Evolutionary conservation across 2,797 vertebrate genomes (phyloP).

Genomic region (Pampus argenteus): DNA sequence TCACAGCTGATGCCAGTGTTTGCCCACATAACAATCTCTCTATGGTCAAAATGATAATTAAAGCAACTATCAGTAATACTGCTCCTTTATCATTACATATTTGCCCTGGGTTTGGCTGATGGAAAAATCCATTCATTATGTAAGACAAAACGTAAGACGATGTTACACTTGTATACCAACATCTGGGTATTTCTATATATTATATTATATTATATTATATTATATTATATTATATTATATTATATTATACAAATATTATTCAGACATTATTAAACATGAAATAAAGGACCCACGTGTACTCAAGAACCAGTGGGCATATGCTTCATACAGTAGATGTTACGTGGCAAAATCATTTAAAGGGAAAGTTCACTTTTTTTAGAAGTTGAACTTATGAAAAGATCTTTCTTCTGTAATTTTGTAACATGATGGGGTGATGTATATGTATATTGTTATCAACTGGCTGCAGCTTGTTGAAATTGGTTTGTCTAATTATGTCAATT

Average conservation of each 20-base stretch:
- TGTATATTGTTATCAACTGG: neutral
- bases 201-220: too few species aligned
- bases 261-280: neutral
- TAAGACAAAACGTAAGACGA: slow-evolving; percentile 2
- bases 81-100: slow-evolving; percentile 23
- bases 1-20: slow-evolving; percentile 47
- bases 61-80: slow-evolving; percentile 16
- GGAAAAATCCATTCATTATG: slow-evolving; percentile 4
- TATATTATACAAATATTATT: neutral
- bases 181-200: too few species aligned
- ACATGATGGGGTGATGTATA: neutral
- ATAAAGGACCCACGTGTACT: too few species aligned
- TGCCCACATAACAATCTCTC: slow-evolving; percentile 34
- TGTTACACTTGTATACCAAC: too few species aligned
- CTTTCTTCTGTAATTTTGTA: neutral
- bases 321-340: neutral
- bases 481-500: neutral
- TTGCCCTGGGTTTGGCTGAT: slow-evolving; percentile 6
- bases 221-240: too few species aligned
- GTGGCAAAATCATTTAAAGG: neutral
- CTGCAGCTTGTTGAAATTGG: slow-evolving; percentile 4
- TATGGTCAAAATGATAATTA: slow-evolving; percentile 36
- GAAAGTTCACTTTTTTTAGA: neutral
- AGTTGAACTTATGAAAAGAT: too few species aligned
- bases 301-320: neutral